Evolutionary conservation across 2,888 invertebrate genomes (phyloP).

Genomic region (Epirrhoe tristata): DNA sequence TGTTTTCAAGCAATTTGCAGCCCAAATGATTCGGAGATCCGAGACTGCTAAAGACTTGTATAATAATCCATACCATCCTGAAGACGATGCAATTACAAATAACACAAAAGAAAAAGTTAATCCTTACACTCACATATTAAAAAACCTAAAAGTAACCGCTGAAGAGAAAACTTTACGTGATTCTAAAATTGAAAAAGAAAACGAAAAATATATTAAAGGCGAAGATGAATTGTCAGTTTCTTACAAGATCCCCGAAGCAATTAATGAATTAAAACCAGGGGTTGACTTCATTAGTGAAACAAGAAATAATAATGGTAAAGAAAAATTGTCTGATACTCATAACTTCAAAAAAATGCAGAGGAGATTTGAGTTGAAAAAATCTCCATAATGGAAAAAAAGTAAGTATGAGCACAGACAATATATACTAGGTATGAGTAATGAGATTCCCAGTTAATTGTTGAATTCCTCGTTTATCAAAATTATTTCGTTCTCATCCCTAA

Average conservation of each 20-base stretch:
- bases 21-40: conserved; percentile 42
- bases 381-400: neutral
- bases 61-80: conserved; percentile 64
- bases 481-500: neutral
- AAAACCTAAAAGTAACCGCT: conserved; percentile 2
- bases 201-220: conserved; percentile 48
- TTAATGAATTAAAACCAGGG: conserved; percentile 7
- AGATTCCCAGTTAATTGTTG: neutral
- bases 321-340: conserved; percentile 21
- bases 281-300: neutral
- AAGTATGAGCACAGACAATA: no score
- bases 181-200: conserved; percentile 50
- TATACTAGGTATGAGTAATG: neutral
- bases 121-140: neutral
- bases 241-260: conserved; percentile 13
- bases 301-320: neutral
- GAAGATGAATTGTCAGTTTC: conserved; percentile 44
- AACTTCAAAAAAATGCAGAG: conserved; percentile 42
- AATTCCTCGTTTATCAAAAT: neutral
- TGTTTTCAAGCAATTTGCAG: conserved; percentile 44
- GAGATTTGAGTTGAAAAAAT: conserved; percentile 43
- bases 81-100: conserved; percentile 50
- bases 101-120: conserved; percentile 7
- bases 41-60: conserved; percentile 32
- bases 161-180: conserved; percentile 7